Evolutionary conservation across 2,113 vertebrate genomes (phyloP), one percentile per base, ranked within the genome.

Genomic region (Archilochus colubris): DNA sequence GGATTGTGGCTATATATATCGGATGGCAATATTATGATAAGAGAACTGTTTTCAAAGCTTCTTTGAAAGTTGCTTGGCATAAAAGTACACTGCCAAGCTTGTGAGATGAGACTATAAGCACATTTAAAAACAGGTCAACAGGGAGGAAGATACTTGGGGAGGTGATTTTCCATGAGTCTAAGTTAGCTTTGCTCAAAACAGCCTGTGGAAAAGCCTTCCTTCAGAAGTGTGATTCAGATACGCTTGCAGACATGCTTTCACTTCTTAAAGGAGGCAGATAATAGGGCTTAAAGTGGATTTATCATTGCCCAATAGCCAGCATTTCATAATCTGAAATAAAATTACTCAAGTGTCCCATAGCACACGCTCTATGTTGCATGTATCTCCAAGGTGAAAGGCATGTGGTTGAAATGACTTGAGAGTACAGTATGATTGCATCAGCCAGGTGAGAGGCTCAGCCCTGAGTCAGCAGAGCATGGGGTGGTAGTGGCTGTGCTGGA

Each of bases 271-370:
- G 27, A 75, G 24, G n/a, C 74, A 86, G 73, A 92, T 78, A 70
- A 86, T 63, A 22, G 90, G 50, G 38, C 30, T 67, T 81, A 46
- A 83, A 89, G 70, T 40, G 48, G 59, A 68, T 91, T 95, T 91
- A 36, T 46, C 38, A 21, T 96, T 96, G 84, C 93, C 67, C 79
- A 94, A 78, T 33, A 70, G 4, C 50, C 61, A 78, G 6, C n/a
- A 66, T 96, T 95, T 96, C 93, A 75, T 69, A 95, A 94, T 27
- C 57, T 54, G 82, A 78, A 94, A 61, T 50, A 54, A 51, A 91
- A 53, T 88, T 88, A 89, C 64, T n/a, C 61, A 90, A 81, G 64
- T 57, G 17, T 72, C 14, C 78, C 1, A 0, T 23, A 63, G 53
- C 18, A 18, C 73, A 82, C 2, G 2, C 21, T 76, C 28, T 4